Evolutionary conservation across 2,113 vertebrate genomes (phyloP), one percentile per base, ranked within the genome.

Genomic region (Oryzias celebensis): DNA sequence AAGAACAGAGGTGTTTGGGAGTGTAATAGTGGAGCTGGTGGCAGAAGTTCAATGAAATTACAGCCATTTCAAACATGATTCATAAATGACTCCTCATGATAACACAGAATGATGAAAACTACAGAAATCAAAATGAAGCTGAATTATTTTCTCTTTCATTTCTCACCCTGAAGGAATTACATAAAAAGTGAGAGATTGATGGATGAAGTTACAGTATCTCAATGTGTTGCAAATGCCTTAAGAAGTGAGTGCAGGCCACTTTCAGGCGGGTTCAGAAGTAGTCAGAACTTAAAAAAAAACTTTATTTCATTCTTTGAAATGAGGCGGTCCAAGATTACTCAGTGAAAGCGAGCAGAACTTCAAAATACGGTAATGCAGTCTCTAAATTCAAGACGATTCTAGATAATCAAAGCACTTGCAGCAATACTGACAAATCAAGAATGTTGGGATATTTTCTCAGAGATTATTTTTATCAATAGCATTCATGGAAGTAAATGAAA

Each of bases 11-110:
- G 69, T 81, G 73, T 87, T 83, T 75, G 67, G 52, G 71, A 82
- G 70, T 49, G 18, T 71, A 80, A 85, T 69, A 58, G 62, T 71
- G 71, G 61, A 76, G 69, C 73, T 75, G 54, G 50, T 85, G 76
- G 73, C 66, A 75, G 53, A 42, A 67, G 77, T 78, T 82, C 63
- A 73, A 79, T 85, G 75, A 82, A 77, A 80, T 61, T 77, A 70
- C 36, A 56, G 71, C 63, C 44, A 44, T 53, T 31, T 62, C 69
- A 81, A 79, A 73, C 56, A 65, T 75, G 78, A 85, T 73, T 63
- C 65, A 80, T 81, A 78, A 77, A 72, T 36, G 44, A 69, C 75
- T 79, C 66, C 7, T 69, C 42, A 68, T 53, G 61, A 79, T 68
- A 74, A 80, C 55, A 51, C 59, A 23, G 66, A 63, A 67, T 62